These are phyloP conservation scores for Mythimna pallens DNA, from an alignment of 2,888 invertebrate genomes.

Conservation along the genomic window DNA sequence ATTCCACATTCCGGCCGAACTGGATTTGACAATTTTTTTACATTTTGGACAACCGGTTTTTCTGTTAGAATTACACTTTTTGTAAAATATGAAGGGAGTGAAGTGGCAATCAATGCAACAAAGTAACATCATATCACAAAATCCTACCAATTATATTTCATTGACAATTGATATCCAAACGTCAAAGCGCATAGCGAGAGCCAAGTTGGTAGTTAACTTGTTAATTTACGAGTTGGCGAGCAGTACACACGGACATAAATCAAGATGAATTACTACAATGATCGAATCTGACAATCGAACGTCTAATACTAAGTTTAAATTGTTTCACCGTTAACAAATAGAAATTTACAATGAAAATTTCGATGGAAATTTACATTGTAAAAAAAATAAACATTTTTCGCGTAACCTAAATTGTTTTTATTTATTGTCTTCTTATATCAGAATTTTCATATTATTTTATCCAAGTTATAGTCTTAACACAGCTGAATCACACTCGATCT, in stretches of 20 bases:
- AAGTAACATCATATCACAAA: constrained; percentile 3
- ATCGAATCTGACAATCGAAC: constrained; percentile 81
- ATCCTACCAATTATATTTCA: constrained; percentile 48
- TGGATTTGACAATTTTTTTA: no score
- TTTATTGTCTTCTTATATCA: no score
- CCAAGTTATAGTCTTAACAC: no score
- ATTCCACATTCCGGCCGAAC: no score
- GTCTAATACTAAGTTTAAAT: constrained; percentile 81
- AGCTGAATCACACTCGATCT: no score
- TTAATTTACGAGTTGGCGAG: constrained; percentile 83
- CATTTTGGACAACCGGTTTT: no score
- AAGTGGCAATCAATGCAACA: background rate
- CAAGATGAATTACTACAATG: constrained; percentile 87
- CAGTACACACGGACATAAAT: constrained; percentile 84
- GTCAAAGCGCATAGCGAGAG: constrained; percentile 57
- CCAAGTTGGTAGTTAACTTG: constrained; percentile 76
- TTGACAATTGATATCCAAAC: constrained; percentile 51
- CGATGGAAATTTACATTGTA: background rate
- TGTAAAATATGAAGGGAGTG: no score
- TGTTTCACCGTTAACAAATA: constrained; percentile 65
- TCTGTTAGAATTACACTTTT: no score
- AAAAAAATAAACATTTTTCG: background rate
- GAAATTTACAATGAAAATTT: background rate
- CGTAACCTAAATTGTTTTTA: no score
- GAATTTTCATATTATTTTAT: no score